phyloP scores from a whole-genome alignment of 1,140 invertebrate genomes.

The Panonychus citri region DNA sequence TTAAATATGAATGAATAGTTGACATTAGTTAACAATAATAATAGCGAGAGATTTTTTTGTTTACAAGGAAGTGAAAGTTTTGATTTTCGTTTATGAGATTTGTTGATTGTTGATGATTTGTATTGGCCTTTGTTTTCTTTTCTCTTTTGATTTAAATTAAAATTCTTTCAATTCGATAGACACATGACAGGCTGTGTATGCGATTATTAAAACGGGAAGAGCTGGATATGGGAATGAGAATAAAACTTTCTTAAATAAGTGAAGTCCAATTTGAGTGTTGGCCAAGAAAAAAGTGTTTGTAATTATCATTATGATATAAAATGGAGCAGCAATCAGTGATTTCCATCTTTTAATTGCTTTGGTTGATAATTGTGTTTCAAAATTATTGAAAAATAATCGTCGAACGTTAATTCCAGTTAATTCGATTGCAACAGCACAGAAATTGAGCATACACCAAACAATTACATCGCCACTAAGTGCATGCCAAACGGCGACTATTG shows the following conservation, averaged over 20 bases:
- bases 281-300: conserved; percentile 15
- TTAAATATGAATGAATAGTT: too few relatives aligned
- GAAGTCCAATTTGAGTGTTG: conserved; percentile 10
- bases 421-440: conserved; percentile 10
- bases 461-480: conserved; percentile 8
- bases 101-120: too few relatives aligned
- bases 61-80: too few relatives aligned
- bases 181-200: conserved; percentile 5
- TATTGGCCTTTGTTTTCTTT: too few relatives aligned
- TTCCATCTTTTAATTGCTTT: neutral
- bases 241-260: neutral
- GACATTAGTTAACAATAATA: too few relatives aligned
- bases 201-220: conserved; percentile 1
- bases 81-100: too few relatives aligned
- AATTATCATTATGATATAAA: conserved; percentile 12
- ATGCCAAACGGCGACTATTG: conserved; percentile 14
- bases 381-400: neutral
- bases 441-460: conserved; percentile 12
- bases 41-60: too few relatives aligned
- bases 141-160: too few relatives aligned
- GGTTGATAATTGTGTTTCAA: neutral
- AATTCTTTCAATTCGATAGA: neutral
- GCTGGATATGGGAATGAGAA: neutral
- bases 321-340: conserved; percentile 6
- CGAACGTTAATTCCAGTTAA: neutral